These are phyloP conservation scores for Drosophila flavopinicola DNA, from an alignment of 2,888 invertebrate species.

Conservation along the genomic window DNA sequence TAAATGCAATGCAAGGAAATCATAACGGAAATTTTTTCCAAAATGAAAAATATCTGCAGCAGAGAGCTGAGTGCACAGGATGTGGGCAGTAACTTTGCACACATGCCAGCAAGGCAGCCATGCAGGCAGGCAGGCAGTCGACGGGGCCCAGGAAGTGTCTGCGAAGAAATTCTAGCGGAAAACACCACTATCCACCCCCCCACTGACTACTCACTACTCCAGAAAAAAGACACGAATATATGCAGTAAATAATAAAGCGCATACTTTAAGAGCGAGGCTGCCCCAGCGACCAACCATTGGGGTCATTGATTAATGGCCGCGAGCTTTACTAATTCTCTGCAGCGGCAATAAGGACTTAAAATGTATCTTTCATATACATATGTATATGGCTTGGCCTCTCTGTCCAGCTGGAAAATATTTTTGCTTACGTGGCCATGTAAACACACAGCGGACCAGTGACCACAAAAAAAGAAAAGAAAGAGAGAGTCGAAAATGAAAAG, in stretches of 20 bases:
- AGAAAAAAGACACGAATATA: constrained; percentile 22
- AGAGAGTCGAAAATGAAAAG: not conserved
- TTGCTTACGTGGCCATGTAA: constrained; percentile 60
- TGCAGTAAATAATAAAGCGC: constrained; percentile 59
- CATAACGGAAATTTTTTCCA: constrained; percentile 77
- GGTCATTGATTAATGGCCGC: constrained; percentile 58
- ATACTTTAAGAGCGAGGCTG: constrained; percentile 45
- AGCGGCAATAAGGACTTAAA: constrained; percentile 33
- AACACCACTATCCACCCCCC: constrained; percentile 24
- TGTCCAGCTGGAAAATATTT: constrained; percentile 55
- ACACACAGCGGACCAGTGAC: constrained; percentile 24
- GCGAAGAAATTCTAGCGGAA: constrained; percentile 57
- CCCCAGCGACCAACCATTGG: constrained; percentile 14
- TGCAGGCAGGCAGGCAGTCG: constrained; percentile 38
- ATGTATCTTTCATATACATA: constrained; percentile 22
- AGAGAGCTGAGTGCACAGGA: constrained; percentile 56
- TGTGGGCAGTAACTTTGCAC: constrained; percentile 70
- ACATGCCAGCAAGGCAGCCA: constrained; percentile 61
- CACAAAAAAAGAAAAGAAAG: constrained; percentile 8
- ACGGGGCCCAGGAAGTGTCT: constrained; percentile 63
- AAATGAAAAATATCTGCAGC: constrained; percentile 68
- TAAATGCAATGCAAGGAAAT: constrained; percentile 69
- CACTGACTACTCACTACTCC: not conserved
- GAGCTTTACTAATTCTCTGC: constrained; percentile 47
- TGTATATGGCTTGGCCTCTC: constrained; percentile 27